Conservation (phyloP, 2,113 vertebrate species). For the Reinhardtius hippoglossoides region DNA sequence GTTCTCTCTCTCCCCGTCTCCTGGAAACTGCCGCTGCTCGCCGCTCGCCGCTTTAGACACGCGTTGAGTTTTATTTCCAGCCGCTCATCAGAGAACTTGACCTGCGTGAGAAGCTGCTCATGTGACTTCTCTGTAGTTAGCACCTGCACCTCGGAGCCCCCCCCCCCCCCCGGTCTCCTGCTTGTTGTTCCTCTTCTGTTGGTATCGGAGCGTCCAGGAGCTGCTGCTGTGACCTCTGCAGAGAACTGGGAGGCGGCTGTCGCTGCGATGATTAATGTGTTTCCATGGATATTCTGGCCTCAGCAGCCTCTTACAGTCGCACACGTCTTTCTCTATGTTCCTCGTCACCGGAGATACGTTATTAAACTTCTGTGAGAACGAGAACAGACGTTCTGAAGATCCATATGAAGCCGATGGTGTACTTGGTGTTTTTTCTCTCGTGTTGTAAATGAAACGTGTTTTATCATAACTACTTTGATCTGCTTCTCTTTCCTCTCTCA, state of each 20-base stretch:
- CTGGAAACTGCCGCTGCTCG: not conserved
- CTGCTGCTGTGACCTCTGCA: not conserved
- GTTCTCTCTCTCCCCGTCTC: not conserved
- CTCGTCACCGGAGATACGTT: not conserved
- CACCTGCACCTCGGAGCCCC: no score
- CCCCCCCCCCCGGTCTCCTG: no score
- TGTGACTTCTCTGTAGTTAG: no score
- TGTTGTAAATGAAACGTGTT: not conserved
- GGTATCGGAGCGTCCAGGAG: no score
- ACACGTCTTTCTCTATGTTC: not conserved
- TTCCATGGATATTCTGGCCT: slow-evolving; percentile 17
- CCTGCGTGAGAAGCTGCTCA: not conserved
- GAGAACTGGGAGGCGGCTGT: not conserved
- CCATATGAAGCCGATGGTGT: no score
- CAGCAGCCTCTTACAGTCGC: no score
- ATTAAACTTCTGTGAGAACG: no score
- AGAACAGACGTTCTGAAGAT: no score
- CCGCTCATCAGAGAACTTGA: not conserved
- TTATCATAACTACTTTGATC: not conserved
- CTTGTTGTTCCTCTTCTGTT: no score
- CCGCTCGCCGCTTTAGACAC: not conserved
- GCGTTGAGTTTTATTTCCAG: not conserved
- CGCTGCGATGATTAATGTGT: not conserved
- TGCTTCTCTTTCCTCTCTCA: no score
- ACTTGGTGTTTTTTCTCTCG: not conserved